Evolutionary conservation across 2,797 vertebrate genomes (phyloP).

Genomic region (Craterocephalus amniculus): DNA sequence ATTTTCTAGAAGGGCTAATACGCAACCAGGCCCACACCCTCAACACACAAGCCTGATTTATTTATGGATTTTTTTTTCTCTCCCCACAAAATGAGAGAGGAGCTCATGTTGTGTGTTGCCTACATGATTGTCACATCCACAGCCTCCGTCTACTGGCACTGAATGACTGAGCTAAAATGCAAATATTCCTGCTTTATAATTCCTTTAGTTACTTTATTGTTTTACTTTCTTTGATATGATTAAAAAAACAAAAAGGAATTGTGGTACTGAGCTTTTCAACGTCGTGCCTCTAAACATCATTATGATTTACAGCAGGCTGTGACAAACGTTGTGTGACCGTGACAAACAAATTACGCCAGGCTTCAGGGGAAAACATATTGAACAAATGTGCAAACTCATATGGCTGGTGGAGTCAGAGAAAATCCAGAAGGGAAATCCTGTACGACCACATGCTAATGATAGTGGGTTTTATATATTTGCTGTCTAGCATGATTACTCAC

Average conservation of each 20-base stretch:
- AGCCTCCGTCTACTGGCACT: background rate
- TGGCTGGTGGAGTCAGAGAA: constrained; percentile 15
- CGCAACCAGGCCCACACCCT: background rate
- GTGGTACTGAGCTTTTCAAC: constrained; percentile 33
- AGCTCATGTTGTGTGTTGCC: constrained; percentile 12
- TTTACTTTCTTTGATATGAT: constrained; percentile 17
- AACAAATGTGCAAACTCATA: constrained; percentile 39
- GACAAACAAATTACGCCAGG: constrained; percentile 51
- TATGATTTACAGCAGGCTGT: constrained; percentile 52
- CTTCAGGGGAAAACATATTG: constrained; percentile 46
- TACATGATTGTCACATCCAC: constrained; percentile 18
- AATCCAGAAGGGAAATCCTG: constrained; percentile 7
- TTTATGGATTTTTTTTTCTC: constrained; percentile 42
- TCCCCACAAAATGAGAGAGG: constrained; percentile 41
- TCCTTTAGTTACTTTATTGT: constrained; percentile 16
- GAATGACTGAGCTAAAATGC: constrained; percentile 1
- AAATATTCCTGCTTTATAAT: constrained; percentile 5
- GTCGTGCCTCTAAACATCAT: constrained; percentile 44
- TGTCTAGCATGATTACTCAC: constrained; percentile 4
- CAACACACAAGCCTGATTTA: constrained; percentile 31
- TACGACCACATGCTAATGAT: constrained; percentile 15
- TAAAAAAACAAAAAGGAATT: background rate
- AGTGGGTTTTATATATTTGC: constrained; percentile 14
- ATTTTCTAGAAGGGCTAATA: constrained; percentile 41
- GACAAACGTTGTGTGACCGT: constrained; percentile 47